Evolutionary conservation across 1,140 invertebrate genomes (phyloP).

Genomic region (Odontomachus brunneus): DNA sequence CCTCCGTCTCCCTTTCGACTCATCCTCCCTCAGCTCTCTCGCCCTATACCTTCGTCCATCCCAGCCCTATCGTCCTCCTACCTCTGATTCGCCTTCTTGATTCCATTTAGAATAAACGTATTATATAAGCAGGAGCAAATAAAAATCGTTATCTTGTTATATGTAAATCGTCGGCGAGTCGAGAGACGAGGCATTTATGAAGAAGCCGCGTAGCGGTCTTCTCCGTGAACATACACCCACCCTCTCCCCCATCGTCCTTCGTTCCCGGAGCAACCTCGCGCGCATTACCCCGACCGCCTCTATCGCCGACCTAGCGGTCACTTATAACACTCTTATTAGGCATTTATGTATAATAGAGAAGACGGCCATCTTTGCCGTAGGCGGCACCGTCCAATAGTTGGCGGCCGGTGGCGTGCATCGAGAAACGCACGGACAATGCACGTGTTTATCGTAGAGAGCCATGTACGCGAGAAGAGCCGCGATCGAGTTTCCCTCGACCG

Average conservation of each 20-base stretch:
- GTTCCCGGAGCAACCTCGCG: slow-evolving; percentile 37
- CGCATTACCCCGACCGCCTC: slow-evolving; percentile 26
- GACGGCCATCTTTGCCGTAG: slow-evolving; percentile 73
- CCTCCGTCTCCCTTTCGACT: slow-evolving; percentile 65
- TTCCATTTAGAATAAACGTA: slow-evolving; percentile 80
- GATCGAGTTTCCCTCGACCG: slow-evolving; percentile 45
- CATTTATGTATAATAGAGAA: slow-evolving; percentile 77
- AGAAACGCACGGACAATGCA: slow-evolving; percentile 71
- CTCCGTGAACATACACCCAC: slow-evolving; percentile 61
- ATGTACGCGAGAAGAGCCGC: slow-evolving; percentile 50
- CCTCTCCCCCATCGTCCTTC: slow-evolving; percentile 20
- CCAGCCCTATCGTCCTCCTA: slow-evolving; percentile 52
- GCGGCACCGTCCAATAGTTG: slow-evolving; percentile 74
- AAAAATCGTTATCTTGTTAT: slow-evolving; percentile 84
- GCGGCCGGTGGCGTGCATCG: slow-evolving; percentile 45
- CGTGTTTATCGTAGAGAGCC: slow-evolving; percentile 72
- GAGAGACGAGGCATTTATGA: slow-evolving; percentile 73
- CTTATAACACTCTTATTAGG: slow-evolving; percentile 73
- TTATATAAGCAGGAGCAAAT: slow-evolving; percentile 80
- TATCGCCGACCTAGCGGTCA: slow-evolving; percentile 62
- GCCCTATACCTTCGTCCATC: slow-evolving; percentile 51
- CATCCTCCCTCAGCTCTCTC: slow-evolving; percentile 63
- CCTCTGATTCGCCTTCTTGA: slow-evolving; percentile 65
- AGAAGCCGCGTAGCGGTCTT: slow-evolving; percentile 63
- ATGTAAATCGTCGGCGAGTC: slow-evolving; percentile 78